Percentiles rank a stretch among this genome's conserved stretches.
phyloP scores from a whole-genome alignment of 2,797 vertebrate genomes.

The Catostomus latipinnis region DNA sequence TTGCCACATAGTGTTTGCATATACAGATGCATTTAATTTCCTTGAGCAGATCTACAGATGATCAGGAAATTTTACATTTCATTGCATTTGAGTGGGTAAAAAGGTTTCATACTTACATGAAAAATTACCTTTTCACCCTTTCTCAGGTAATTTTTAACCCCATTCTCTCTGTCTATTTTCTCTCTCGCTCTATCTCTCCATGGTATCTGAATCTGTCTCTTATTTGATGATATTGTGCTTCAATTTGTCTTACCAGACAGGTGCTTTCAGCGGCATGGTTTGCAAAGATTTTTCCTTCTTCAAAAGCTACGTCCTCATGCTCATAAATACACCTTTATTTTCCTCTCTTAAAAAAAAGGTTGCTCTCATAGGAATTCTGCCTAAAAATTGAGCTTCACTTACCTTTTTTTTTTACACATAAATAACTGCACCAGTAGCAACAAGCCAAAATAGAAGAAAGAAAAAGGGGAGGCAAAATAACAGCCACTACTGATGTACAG shows the following conservation, averaged over 20 bases:
- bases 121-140: not conserved
- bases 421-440: conserved; percentile 64
- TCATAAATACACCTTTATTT: conserved; percentile 52
- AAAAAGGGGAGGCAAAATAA: conserved; percentile 21
- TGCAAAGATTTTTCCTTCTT: conserved; percentile 56
- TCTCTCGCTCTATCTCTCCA: too few relatives aligned
- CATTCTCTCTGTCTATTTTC: not conserved
- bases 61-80: not conserved
- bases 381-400: conserved; percentile 59
- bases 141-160: not conserved
- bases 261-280: conserved; percentile 48
- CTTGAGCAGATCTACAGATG: not conserved
- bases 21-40: not conserved
- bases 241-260: conserved; percentile 54
- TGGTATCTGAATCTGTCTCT: not conserved
- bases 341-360: conserved; percentile 59
- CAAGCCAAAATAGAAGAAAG: conserved; percentile 60
- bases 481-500: conserved; percentile 71
- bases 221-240: conserved; percentile 44
- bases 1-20: not conserved
- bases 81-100: not conserved
- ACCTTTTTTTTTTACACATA: conserved; percentile 62
- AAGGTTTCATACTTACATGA: not conserved
- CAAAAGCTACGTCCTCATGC: conserved; percentile 36
- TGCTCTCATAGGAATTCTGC: conserved; percentile 66